These are phyloP conservation scores for Sinotaia quadrata DNA, from an alignment of 2,888 invertebrate species.

Conservation along the genomic window DNA sequence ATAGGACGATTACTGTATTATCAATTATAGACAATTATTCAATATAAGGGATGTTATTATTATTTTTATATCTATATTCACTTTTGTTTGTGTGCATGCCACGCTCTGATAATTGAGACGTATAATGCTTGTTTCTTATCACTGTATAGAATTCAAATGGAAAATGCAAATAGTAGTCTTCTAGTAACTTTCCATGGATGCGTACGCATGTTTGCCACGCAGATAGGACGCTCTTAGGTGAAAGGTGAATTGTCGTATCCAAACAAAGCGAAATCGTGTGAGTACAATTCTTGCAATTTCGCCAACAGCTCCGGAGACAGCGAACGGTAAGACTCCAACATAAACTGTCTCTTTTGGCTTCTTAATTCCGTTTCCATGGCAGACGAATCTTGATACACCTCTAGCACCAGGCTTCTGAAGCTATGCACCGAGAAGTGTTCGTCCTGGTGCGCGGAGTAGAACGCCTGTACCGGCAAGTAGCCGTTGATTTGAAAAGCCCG, in stretches of 20 bases:
- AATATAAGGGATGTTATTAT: too few species aligned
- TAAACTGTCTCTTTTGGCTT: background rate
- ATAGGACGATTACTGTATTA: too few species aligned
- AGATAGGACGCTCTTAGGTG: too few species aligned
- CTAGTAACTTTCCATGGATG: too few species aligned
- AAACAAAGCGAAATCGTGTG: conserved; percentile 3
- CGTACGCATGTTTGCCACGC: too few species aligned
- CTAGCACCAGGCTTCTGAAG: conserved; percentile 1
- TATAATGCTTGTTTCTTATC: too few species aligned
- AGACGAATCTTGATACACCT: background rate
- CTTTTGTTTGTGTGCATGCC: too few species aligned
- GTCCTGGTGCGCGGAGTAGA: background rate
- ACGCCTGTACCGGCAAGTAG: background rate
- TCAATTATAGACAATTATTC: too few species aligned
- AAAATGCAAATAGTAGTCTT: too few species aligned
- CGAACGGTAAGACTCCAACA: conserved; percentile 6
- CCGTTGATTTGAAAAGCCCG: conserved; percentile 20
- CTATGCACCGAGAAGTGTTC: background rate
- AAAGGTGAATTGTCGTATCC: conserved; percentile 1
- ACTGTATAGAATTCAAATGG: too few species aligned
- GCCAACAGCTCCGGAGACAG: conserved; percentile 4
- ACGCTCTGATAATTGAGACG: too few species aligned
- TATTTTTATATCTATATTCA: too few species aligned
- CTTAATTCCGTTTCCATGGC: background rate
- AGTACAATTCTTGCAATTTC: background rate